Base-by-base conservation (phyloP, 2,888 invertebrate species). In the Limnephilus lunatus region DNA sequence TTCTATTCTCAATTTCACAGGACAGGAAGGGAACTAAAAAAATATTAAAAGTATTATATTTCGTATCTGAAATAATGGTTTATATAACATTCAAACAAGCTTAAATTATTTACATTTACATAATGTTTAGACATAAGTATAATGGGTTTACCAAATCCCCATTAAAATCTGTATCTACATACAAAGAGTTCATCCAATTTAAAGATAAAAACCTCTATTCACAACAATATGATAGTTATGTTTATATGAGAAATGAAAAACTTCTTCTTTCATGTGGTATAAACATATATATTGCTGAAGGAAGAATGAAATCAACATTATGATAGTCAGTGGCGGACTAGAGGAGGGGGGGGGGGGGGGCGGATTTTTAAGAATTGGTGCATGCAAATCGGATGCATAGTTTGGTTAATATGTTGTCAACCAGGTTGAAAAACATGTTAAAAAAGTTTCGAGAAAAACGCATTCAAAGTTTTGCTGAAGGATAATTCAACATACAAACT, bases 51-150 rank as follows among this genome's bases (percentile, higher is more conserved):
- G 14, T n/a, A 86, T 19, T 31, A 15, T 9, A 15, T 87, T 81
- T 92, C 48, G 82, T 92, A 92, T 92, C 92, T 82, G 92, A 92
- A 92, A 92, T 92, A 92, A 90, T 92, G 31, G 25, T 92, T 86
- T 90, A 91, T 91, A 90, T 92, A 92, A 92, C 92, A 92, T 92
- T 91, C 35, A 92, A 91, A 90, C 92, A 92, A 91, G 91, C 91
- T 91, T 86, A 91, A 91, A 92, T 87, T 92, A 92, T 91, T 91
- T 85, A 92, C 91, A 91, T 85, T 83, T 80, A 89, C 44, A n/a
- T 88, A 68, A 68, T 68, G 68, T 25, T 68, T 68, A 32, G 80
- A 80, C n/a, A 86, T 53, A 44, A 85, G 85, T 80, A 85, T 90
- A 89, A 68, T 68, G n/a, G 68, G 81, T 81, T 30, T 90, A 89